Percentiles rank a stretch among this genome's conserved stretches.
Evolutionary conservation across 2,888 invertebrate species (phyloP).

Genomic region (Druceiella hillmani): DNA sequence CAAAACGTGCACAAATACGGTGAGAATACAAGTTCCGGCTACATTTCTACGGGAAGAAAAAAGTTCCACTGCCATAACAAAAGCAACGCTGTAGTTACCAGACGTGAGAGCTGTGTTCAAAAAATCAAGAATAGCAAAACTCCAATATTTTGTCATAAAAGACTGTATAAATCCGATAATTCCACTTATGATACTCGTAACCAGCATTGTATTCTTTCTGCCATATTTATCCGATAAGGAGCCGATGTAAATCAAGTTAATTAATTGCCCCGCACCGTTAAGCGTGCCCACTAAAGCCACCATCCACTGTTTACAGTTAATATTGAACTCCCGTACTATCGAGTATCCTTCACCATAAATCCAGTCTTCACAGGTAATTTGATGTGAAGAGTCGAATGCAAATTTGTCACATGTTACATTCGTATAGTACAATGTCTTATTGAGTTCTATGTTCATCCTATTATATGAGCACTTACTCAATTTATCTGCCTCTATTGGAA

Average conservation of each 20-base stretch:
- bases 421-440: neutral
- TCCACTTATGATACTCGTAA: neutral
- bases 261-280: neutral
- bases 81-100: neutral
- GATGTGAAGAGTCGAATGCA: neutral
- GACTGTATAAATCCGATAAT: neutral
- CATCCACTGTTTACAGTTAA: slow-evolving; percentile 1
- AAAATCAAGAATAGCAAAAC: neutral
- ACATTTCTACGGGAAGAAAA: neutral
- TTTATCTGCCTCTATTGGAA: slow-evolving; percentile 16
- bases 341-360: neutral
- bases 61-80: neutral
- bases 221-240: slow-evolving; percentile 1
- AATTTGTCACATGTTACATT: neutral
- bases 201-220: neutral
- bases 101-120: neutral
- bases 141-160: neutral
- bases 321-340: neutral
- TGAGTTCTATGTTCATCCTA: neutral
- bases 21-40: neutral
- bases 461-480: slow-evolving; percentile 14
- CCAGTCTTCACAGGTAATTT: neutral
- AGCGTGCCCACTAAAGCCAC: neutral
- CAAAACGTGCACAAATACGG: neutral
- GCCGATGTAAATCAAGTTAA: neutral